phyloP scores from a whole-genome alignment of 1,140 invertebrate species.

The Drosophila nigrodunni region DNA sequence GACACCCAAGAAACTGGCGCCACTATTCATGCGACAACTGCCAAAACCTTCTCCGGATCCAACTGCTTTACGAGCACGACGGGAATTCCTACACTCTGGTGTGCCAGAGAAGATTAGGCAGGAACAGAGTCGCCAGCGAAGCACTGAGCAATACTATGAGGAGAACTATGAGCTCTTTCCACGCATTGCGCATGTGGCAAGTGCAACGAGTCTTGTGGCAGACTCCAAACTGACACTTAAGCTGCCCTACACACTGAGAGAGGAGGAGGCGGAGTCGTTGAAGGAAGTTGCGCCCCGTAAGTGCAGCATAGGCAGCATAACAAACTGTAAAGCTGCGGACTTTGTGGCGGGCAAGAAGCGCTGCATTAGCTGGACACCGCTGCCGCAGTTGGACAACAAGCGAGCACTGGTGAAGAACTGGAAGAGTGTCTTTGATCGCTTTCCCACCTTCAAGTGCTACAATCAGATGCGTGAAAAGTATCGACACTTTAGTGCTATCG shows the following conservation, averaged over 20 bases:
- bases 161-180: constrained; percentile 85
- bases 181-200: constrained; percentile 85
- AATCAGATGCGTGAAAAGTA: constrained; percentile 83
- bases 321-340: constrained; percentile 40
- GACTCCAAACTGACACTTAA: background rate
- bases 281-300: background rate
- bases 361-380: background rate
- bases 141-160: constrained; percentile 76
- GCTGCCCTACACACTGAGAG: constrained; percentile 30
- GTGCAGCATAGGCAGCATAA: constrained; percentile 39
- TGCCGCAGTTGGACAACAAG: constrained; percentile 73
- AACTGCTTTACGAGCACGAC: constrained; percentile 86
- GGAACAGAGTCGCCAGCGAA: constrained; percentile 84
- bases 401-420: constrained; percentile 72
- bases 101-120: constrained; percentile 86
- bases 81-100: constrained; percentile 87
- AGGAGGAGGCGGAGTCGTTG: background rate
- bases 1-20: constrained; percentile 86
- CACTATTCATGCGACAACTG: constrained; percentile 86
- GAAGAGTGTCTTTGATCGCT: constrained; percentile 73
- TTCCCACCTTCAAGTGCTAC: constrained; percentile 84
- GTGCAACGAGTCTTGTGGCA: background rate
- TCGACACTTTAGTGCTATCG: constrained; percentile 68
- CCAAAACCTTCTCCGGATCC: constrained; percentile 86
- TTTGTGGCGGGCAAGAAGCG: constrained; percentile 15